These are phyloP conservation scores for Apamea crenata DNA, from an alignment of 2,888 invertebrate species.

Conservation along the genomic window DNA sequence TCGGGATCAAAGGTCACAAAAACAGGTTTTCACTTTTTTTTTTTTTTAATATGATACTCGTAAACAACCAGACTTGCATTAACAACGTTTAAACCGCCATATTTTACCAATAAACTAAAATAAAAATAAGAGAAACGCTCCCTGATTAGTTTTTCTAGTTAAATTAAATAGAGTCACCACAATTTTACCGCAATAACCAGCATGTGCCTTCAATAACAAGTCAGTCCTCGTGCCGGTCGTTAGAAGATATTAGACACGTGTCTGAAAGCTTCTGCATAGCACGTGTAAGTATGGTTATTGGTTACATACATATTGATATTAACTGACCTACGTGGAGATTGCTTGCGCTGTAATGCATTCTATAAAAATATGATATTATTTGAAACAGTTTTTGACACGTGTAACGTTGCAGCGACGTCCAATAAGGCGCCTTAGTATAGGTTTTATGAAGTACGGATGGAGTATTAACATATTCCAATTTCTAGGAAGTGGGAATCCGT, in stretches of 20 bases:
- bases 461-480: not conserved
- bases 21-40: no score
- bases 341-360: conserved; percentile 4
- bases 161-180: not conserved
- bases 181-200: not conserved
- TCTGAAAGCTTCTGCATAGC: conserved; percentile 10
- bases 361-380: conserved; percentile 1
- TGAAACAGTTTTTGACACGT: conserved; percentile 5
- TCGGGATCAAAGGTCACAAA: no score
- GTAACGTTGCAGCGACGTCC: not conserved
- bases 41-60: no score
- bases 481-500: not conserved
- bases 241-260: conserved; percentile 42
- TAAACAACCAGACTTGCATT: not conserved
- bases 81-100: not conserved
- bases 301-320: conserved; percentile 29
- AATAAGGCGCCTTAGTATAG: not conserved
- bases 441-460: not conserved
- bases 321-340: conserved; percentile 10
- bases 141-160: not conserved
- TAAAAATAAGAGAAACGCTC: not conserved
- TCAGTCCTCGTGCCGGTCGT: conserved; percentile 40
- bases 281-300: conserved; percentile 35
- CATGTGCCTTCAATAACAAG: conserved; percentile 1
- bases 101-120: not conserved